These are phyloP conservation scores for Pelochelys cantorii DNA, from an alignment of 2,797 vertebrate genomes.

Conservation along the genomic window DNA sequence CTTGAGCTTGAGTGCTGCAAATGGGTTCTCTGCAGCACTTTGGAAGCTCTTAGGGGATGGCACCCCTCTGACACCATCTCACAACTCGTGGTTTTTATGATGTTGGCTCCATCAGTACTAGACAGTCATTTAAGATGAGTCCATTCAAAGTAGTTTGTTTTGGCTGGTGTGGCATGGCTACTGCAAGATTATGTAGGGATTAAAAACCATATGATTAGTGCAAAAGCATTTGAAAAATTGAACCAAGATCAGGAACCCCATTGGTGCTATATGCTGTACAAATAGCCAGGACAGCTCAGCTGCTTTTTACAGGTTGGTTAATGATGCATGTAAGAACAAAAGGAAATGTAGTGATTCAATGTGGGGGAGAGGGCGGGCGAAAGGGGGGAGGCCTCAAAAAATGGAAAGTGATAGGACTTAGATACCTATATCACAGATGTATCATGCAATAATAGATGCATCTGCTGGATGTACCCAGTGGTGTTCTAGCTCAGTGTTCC, in stretches of 20 bases:
- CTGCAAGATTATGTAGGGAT: background rate
- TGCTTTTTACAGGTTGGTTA: rapidly evolving
- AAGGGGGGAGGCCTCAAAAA: no score
- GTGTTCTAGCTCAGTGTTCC: background rate
- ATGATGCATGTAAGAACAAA: background rate
- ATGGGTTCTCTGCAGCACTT: no score
- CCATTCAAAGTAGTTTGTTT: background rate
- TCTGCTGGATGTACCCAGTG: background rate
- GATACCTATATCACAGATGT: rapidly evolving
- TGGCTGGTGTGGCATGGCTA: background rate
- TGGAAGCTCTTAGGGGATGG: no score
- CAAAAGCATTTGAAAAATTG: rapidly evolving
- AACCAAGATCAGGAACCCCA: rapidly evolving
- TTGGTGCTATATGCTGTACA: rapidly evolving
- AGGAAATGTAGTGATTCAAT: background rate
- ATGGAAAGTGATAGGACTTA: background rate
- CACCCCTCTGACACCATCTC: no score
- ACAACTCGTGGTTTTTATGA: background rate
- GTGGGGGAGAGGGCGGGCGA: no score
- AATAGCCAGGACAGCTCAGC: rapidly evolving
- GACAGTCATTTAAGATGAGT: background rate
- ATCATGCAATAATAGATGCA: background rate
- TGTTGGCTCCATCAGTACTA: background rate
- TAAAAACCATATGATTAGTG: rapidly evolving
- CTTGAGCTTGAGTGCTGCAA: no score